Evolutionary conservation across 2,113 vertebrate genomes (phyloP).

Genomic region (Heteronetta atricapilla): DNA sequence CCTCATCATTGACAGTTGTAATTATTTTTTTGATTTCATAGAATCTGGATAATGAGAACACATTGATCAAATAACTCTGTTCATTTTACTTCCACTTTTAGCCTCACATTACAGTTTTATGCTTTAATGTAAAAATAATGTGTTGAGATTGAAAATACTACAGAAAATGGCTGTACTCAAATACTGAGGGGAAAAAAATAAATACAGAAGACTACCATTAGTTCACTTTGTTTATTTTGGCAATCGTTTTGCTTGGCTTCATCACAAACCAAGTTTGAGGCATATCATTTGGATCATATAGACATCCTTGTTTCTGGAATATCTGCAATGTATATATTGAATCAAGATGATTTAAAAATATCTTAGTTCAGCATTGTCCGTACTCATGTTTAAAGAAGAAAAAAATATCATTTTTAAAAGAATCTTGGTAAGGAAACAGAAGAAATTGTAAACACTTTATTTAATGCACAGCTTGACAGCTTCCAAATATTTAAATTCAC

Average conservation of each 20-base stretch:
- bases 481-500: neutral
- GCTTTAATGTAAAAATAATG: neutral
- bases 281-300: neutral
- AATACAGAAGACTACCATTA: neutral
- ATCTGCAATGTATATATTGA: neutral
- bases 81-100: neutral
- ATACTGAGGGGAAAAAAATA: fast-evolving
- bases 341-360: neutral
- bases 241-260: neutral
- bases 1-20: neutral
- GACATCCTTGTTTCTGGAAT: neutral
- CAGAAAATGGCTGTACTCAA: neutral
- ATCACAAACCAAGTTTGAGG: neutral
- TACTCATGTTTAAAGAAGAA: neutral
- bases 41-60: neutral
- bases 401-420: neutral
- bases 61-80: neutral
- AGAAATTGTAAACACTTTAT: neutral
- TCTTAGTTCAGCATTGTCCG: neutral
- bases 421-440: neutral
- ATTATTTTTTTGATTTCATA: neutral
- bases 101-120: neutral
- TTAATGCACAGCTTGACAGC: neutral
- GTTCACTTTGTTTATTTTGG: neutral
- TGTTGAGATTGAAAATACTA: neutral